Conservation (phyloP, 2,888 invertebrate species). For the Carcina quercana region DNA sequence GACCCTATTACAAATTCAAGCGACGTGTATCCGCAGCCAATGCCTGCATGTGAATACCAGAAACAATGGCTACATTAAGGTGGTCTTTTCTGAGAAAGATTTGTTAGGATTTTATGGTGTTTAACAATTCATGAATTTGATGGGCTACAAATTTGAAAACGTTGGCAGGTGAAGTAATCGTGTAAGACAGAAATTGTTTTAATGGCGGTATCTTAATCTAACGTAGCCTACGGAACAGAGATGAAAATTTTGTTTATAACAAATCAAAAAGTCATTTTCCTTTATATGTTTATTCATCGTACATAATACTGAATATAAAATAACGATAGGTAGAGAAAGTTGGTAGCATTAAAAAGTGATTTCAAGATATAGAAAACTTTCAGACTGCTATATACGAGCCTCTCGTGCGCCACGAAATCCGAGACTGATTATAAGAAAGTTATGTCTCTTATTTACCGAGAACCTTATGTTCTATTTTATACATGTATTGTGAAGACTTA, state of each 20-base stretch:
- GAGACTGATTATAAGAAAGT: constrained; percentile 62
- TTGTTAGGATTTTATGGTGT: constrained; percentile 58
- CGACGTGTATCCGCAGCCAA: constrained; percentile 63
- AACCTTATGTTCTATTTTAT: constrained; percentile 65
- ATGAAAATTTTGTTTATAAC: no score
- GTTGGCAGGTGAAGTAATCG: constrained; percentile 21
- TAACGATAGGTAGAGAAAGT: no score
- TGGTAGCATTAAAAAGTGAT: no score
- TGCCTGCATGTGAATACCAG: constrained; percentile 56
- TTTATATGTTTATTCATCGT: no score
- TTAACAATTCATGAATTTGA: constrained; percentile 55
- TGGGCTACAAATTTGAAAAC: constrained; percentile 35
- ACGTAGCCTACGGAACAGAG: no score
- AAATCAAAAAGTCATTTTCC: no score
- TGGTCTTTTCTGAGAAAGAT: constrained; percentile 68
- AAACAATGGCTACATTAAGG: constrained; percentile 68
- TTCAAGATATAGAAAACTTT: no score
- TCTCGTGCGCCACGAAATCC: no score
- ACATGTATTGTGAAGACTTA: constrained; percentile 36
- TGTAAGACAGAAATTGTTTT: no score
- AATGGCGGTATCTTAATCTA: no score
- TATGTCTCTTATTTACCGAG: constrained; percentile 68
- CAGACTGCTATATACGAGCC: no score
- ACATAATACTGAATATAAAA: no score
- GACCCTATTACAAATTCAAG: constrained; percentile 66